Evolutionary conservation across 1,140 invertebrate species (phyloP).

Genomic region (Chironomus striatipennis): DNA sequence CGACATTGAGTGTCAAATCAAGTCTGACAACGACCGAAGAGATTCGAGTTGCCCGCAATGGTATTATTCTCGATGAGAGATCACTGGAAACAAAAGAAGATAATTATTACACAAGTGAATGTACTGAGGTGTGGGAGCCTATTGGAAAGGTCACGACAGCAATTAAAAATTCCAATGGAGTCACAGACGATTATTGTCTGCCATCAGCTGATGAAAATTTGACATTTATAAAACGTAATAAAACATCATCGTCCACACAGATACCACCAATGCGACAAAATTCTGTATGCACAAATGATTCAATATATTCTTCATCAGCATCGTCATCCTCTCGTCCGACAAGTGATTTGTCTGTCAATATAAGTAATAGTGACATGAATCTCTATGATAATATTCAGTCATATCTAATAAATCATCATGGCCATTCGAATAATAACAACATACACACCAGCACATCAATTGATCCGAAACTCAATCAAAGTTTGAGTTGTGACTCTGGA

Average conservation of each 20-base stretch:
- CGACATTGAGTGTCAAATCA: conserved; percentile 62
- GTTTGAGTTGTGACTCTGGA: conserved; percentile 36
- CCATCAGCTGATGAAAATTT: conserved; percentile 17
- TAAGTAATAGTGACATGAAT: conserved; percentile 14
- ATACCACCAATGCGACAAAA: conserved; percentile 19
- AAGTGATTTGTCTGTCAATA: conserved; percentile 21
- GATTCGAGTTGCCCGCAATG: conserved; percentile 58
- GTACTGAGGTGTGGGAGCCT: conserved; percentile 61
- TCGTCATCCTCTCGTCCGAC: conserved; percentile 19
- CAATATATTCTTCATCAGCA: neutral
- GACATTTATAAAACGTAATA: neutral
- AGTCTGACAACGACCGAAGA: conserved; percentile 64
- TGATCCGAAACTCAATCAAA: conserved; percentile 28
- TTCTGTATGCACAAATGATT: conserved; percentile 23
- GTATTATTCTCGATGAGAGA: conserved; percentile 60
- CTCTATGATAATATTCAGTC: conserved; percentile 3
- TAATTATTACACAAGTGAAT: conserved; percentile 58
- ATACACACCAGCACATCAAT: neutral
- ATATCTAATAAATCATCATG: neutral
- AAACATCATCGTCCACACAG: conserved; percentile 11
- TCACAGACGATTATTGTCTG: neutral
- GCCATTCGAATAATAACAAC: neutral
- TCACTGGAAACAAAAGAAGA: conserved; percentile 64
- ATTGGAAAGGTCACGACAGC: conserved; percentile 30
- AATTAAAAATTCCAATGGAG: neutral